Evolutionary conservation across 37 sponge, comb jelly and placozoan species (phyloP), one percentile per base, ranked within the genome.

Genomic region (Halichondria panicea): DNA sequence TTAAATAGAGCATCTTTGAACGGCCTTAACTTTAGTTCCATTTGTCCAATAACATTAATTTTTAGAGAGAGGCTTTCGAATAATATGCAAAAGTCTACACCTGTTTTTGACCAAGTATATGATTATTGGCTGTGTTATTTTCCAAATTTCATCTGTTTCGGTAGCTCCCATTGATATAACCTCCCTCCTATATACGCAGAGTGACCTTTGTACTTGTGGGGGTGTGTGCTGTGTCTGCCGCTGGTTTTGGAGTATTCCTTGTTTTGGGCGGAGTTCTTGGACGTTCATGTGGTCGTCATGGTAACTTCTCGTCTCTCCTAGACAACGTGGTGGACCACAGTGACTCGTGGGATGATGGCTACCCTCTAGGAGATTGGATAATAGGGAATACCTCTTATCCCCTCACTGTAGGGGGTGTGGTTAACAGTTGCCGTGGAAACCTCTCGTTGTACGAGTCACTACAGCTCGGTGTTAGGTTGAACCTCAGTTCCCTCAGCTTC

Each of bases 301-400:
- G 38, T 0, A 80, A 84, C 77, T 84, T 84, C 61, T 73, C 67
- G 3, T 53, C 30, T 21, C 56, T 84, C 1, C 28, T 84, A 66
- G 46, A 66, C 18, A 11, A 83, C 21, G 76, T 89, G 11, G 34
- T 89, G 40, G 89, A 89, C 35, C 65, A 79, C 63, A 36, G 37
- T 30, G 11, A 38, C 1, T 74, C 82, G 0, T 91, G 92, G 92
- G 43, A 44, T 2, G 70, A 53, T 12, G 57, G 28, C 15, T 86
- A 86, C 59, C 83, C 87, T 28, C 70, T 91, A 21, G 87, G 74
- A 6, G 21, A 40, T 18, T 36, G 71, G 34, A 43, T 84, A 28
- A 65, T 76, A 1, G 66, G 46, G 45, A 65, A 76, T 56, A 21
- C 63, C 0, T 59, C 68, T 28, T 46, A 78, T 18, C 79, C 79